Conservation (phyloP, 2,113 vertebrate genomes). For the Engraulis encrasicolus region DNA sequence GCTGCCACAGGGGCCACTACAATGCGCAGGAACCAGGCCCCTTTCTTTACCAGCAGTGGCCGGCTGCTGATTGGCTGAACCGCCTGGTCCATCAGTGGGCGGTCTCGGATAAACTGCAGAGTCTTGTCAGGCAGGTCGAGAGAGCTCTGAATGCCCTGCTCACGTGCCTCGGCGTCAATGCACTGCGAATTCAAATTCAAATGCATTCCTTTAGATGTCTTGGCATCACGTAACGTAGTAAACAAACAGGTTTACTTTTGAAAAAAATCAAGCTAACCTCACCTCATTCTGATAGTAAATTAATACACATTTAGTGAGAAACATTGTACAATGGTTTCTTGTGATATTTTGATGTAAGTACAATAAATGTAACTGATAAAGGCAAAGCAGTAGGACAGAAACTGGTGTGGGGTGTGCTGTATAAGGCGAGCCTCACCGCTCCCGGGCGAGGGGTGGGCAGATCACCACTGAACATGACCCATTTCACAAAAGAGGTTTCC, state of each 20-base stretch:
- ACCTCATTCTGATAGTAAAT: too few relatives aligned
- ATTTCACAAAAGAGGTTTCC: constrained; percentile 71
- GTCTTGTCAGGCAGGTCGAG: constrained; percentile 76
- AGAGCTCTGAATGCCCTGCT: constrained; percentile 53
- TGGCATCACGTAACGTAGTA: constrained; percentile 7
- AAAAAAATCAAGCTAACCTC: too few relatives aligned
- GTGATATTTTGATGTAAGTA: not conserved
- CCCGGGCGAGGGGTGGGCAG: constrained; percentile 77
- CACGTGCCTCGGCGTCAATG: constrained; percentile 63
- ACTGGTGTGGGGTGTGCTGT: not conserved
- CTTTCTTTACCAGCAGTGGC: constrained; percentile 70
- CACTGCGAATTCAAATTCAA: constrained; percentile 65
- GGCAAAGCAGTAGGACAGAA: not conserved
- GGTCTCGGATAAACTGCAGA: constrained; percentile 75
- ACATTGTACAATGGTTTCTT: too few relatives aligned
- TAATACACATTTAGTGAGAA: too few relatives aligned
- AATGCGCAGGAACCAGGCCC: constrained; percentile 70
- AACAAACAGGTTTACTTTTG: too few relatives aligned
- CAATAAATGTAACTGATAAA: not conserved
- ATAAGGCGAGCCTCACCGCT: constrained; percentile 74
- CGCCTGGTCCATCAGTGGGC: constrained; percentile 73
- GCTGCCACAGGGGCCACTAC: constrained; percentile 67
- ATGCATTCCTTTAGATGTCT: not conserved
- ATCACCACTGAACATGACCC: constrained; percentile 73
- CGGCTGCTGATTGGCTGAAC: constrained; percentile 60